Evolutionary conservation across 2,888 invertebrate genomes (phyloP), one percentile per base, ranked within the genome.

Genomic region (Panzeria rudis): DNA sequence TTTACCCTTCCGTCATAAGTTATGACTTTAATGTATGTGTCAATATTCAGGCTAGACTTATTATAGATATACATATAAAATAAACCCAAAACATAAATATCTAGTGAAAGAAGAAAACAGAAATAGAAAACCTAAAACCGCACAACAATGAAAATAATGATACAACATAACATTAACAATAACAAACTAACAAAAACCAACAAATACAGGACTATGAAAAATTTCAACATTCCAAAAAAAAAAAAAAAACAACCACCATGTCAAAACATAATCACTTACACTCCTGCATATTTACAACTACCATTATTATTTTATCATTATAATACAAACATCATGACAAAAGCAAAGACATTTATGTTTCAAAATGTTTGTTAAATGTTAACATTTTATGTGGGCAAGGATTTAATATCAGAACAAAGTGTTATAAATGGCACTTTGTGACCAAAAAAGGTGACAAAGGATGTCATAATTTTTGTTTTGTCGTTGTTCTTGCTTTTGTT

Each of bases 361-460:
- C 20, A 13, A 44, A 35, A 50, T 66, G 29, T 62, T 25, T 59
- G 29, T 54, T 29, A 38, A 35, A 50, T 59, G 62, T 64, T 44
- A n/a, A 64, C 13, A 54, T 23, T 62, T 62, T 69, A 35, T 62
- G 15, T 47, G 62, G 11, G 47, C 5, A 35, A 23, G 47, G 61
- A 50, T 72, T 72, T 56, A 52, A 69, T 68, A 68, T 62, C 15
- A 50, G 79, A 80, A 83, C 71, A 86, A 82, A 86, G 87, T 85
- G 86, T 84, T 87, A 86, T 87, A 87, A 86, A 88, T 86, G 86
- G 79, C 84, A 84, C 86, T 86, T 84, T 86, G 83, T 83, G 87
- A 86, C 86, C 88, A 54, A 85, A 89, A 64, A 88, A 90, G 90
- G 90, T 91, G 91, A 90, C 90, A 90, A 90, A 90, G 90, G 89